A percentile compares a stretch with the other conserved stretches of the same genome.
Evolutionary conservation across 2,797 vertebrate species (phyloP).

Genomic region (Amniataba percoides): DNA sequence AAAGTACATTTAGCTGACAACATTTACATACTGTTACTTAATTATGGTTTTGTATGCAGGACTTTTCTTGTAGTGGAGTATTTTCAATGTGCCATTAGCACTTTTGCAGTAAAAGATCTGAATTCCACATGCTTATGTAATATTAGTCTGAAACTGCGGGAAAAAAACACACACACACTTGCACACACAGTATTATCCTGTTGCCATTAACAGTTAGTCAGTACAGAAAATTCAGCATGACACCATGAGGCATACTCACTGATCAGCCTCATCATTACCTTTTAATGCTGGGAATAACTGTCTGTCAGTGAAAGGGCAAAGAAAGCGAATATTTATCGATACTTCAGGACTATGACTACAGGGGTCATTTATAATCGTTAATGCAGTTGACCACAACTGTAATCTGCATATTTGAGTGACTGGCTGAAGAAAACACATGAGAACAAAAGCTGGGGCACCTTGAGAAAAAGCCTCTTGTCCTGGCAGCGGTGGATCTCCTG

Average conservation of each 20-base stretch:
- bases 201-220: conserved; percentile 7
- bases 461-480: conserved; percentile 89
- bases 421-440: neutral
- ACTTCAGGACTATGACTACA: neutral
- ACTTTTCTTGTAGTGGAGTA: neutral
- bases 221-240: conserved; percentile 14
- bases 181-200: neutral
- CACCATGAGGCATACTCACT: conserved; percentile 30
- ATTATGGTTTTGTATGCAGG: neutral
- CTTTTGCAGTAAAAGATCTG: neutral
- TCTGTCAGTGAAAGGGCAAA: conserved; percentile 83
- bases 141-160: conserved; percentile 10
- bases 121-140: neutral
- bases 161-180: neutral
- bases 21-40: too few relatives aligned
- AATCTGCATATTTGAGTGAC: neutral
- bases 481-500: conserved; percentile 87
- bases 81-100: neutral
- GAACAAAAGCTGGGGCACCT: conserved; percentile 81
- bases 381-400: neutral
- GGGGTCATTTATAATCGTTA: neutral
- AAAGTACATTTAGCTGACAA: too few relatives aligned
- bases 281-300: conserved; percentile 87
- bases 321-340: conserved; percentile 12
- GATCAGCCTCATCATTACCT: conserved; percentile 85